Conservation (phyloP, 2,888 invertebrate species). For the Ctenicera cuprea region DNA sequence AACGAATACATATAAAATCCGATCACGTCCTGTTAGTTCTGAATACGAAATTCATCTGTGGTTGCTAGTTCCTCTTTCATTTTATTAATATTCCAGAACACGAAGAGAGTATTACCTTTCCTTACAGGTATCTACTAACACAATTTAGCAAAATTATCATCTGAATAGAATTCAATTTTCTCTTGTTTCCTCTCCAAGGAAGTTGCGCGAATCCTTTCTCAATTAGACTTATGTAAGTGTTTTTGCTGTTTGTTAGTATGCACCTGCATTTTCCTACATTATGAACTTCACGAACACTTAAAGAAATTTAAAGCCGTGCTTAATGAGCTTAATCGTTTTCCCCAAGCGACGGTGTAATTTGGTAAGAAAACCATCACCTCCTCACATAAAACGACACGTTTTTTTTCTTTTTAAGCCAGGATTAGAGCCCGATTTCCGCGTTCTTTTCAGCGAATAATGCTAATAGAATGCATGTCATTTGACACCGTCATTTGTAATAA, state of each 20-base stretch:
- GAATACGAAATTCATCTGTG: slow-evolving; percentile 44
- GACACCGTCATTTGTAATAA: slow-evolving; percentile 30
- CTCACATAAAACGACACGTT: background rate
- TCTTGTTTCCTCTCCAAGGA: background rate
- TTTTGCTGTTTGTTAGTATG: slow-evolving; percentile 10
- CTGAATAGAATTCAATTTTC: slow-evolving; percentile 30
- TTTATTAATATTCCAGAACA: slow-evolving; percentile 44
- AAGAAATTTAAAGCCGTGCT: background rate
- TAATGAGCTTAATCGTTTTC: slow-evolving; percentile 2
- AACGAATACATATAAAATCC: slow-evolving; percentile 42
- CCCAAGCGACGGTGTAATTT: background rate
- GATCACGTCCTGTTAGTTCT: slow-evolving; percentile 47
- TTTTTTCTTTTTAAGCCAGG: background rate
- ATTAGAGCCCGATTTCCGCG: slow-evolving; percentile 5
- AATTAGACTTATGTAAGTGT: slow-evolving; percentile 21
- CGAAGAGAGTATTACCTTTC: slow-evolving; percentile 40
- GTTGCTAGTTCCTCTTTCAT: slow-evolving; percentile 44
- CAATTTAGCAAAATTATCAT: slow-evolving; percentile 34
- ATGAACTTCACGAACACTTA: background rate
- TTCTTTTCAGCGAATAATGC: slow-evolving; percentile 22
- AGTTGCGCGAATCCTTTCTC: slow-evolving; percentile 19
- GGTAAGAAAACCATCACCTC: background rate
- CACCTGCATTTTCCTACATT: background rate
- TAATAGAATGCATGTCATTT: slow-evolving; percentile 31
- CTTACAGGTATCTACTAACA: slow-evolving; percentile 36